These are phyloP conservation scores for Eilema caniola DNA, from an alignment of 2,888 invertebrate species.

Conservation along the genomic window DNA sequence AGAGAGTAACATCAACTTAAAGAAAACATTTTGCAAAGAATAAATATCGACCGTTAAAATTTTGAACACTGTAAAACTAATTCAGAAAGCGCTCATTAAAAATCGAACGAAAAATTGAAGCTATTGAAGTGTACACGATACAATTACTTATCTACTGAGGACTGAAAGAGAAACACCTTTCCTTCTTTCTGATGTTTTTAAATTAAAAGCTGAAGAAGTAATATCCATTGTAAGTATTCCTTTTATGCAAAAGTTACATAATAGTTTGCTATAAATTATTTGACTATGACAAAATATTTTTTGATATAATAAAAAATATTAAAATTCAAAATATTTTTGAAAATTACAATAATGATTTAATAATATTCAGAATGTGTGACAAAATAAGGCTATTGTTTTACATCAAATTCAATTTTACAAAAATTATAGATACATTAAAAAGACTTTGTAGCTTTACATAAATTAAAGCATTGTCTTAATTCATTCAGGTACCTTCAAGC, in stretches of 20 bases:
- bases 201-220: background rate
- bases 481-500: background rate
- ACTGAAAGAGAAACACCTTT: background rate
- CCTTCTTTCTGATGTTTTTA: background rate
- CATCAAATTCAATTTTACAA: too few relatives aligned
- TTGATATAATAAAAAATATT: too few relatives aligned
- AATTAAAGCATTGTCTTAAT: background rate
- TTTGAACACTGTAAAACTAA: background rate
- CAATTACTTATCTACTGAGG: background rate
- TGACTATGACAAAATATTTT: too few relatives aligned
- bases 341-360: too few relatives aligned
- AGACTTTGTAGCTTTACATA: background rate
- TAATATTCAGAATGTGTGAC: too few relatives aligned
- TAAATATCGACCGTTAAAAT: too few relatives aligned
- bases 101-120: background rate
- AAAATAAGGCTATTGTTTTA: too few relatives aligned
- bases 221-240: background rate
- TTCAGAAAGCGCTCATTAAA: background rate
- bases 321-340: too few relatives aligned
- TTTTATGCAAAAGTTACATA: background rate
- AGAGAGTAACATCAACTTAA: conserved; percentile 5
- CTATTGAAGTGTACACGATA: background rate
- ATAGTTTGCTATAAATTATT: background rate
- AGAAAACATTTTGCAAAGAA: background rate
- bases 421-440: background rate